Evolutionary conservation across 2,888 invertebrate genomes (phyloP), one percentile per base, ranked within the genome.

Genomic region (Schizotus pectinicornis): DNA sequence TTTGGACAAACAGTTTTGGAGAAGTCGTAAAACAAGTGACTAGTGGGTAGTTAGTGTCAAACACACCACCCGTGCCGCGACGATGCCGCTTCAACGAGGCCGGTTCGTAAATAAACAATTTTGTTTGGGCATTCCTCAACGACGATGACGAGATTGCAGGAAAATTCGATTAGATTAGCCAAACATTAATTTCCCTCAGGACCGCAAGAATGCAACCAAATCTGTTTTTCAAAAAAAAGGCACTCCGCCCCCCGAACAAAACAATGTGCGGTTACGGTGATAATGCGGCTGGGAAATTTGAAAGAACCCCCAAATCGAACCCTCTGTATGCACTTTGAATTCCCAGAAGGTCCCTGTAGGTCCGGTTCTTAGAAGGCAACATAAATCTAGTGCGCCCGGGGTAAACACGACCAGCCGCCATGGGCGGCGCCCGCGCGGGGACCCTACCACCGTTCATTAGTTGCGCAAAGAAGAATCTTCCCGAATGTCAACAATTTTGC

Each of bases 341-440:
- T 42, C 42, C 12, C 32, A 11, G 42, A 42, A 42, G 32, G 32
- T 42, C 42, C 42, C 42, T 42, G 30, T 42, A 30, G 42, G 42
- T 42, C 30, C 32, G n/a, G 13, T 42, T 42, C 42, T n/a, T 22
- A 1, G 42, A 14, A 42, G 12, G 13, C 32, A 22, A 42, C 42
- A 42, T 42, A 41, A 41, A 41, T 41, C 41, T 41, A 30, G 38
- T 41, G 41, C 9, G 41, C 9, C 22, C 6, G 41, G 8, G 41
- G 41, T 41, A 14, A 41, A 41, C 41, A 22, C 2, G 3, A 22
- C 22, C 3, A 22, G 5, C 22, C 2, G 22, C 22, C 22, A 22
- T 22, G 22, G 22, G 22, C 22, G 22, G 2, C 22, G 22, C 22
- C 22, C 5, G 22, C 22, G 22, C 22, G 22, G 22, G 22, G 22